phyloP scores from a whole-genome alignment of 1,140 invertebrate species.

The Polypedilum pembai region DNA sequence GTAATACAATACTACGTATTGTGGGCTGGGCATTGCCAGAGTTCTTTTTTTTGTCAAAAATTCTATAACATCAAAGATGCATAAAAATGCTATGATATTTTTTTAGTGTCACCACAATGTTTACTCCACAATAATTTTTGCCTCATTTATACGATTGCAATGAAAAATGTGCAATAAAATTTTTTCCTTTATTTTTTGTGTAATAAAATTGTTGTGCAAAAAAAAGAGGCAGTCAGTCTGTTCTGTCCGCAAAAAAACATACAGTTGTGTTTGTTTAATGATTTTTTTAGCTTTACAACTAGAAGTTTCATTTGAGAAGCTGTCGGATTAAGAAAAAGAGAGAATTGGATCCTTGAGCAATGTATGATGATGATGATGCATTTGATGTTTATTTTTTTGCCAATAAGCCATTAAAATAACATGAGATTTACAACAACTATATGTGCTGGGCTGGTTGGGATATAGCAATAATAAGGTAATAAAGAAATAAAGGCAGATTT shows the following conservation, averaged over 20 bases:
- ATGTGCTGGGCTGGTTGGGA: too few relatives aligned
- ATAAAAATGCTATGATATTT: too few relatives aligned
- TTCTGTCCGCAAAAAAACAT: neutral
- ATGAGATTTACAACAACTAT: neutral
- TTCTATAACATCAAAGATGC: too few relatives aligned
- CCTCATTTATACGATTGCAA: neutral
- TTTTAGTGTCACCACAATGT: too few relatives aligned
- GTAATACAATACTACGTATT: too few relatives aligned
- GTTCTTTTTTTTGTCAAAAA: too few relatives aligned
- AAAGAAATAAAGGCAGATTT: too few relatives aligned
- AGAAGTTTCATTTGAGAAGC: neutral
- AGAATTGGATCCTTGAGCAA: neutral
- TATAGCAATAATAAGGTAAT: too few relatives aligned
- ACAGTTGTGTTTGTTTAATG: slow-evolving; percentile 5
- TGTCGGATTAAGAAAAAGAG: slow-evolving; percentile 1
- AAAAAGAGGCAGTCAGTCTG: too few relatives aligned
- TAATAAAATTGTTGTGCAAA: slow-evolving; percentile 5
- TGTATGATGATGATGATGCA: neutral
- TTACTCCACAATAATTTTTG: too few relatives aligned
- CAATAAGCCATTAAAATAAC: slow-evolving; percentile 9
- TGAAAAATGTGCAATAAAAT: slow-evolving; percentile 28
- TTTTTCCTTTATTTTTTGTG: neutral
- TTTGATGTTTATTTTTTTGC: slow-evolving; percentile 15
- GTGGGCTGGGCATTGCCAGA: too few relatives aligned
- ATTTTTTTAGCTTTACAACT: neutral